These are phyloP conservation scores for Drosophila aff. DNA, from an alignment of 1,140 invertebrate genomes.

Conservation along the genomic window DNA sequence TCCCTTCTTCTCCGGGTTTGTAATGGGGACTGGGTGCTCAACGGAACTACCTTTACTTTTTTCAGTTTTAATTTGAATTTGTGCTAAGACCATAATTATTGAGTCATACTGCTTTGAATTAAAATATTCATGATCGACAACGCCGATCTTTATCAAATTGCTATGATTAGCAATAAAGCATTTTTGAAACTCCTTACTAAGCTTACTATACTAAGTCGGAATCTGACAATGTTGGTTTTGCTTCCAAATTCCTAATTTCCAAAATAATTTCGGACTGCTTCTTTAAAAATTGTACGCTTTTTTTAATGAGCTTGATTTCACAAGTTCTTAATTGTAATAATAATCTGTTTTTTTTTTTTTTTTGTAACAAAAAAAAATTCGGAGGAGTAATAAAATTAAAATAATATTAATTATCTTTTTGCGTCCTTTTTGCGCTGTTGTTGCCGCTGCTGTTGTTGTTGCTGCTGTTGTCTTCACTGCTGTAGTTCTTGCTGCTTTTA, in stretches of 20 bases:
- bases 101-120: not conserved
- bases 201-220: not conserved
- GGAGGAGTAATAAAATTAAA: too few species aligned
- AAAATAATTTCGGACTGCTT: not conserved
- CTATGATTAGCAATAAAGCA: not conserved
- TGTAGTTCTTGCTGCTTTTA: too few species aligned
- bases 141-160: not conserved
- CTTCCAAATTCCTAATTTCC: not conserved
- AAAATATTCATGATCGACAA: not conserved
- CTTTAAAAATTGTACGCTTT: not conserved
- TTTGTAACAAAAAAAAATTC: too few species aligned
- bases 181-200: not conserved
- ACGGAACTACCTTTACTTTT: not conserved
- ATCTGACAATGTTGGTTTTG: not conserved
- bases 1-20: too few species aligned
- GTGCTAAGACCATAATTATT: not conserved
- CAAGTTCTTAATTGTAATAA: too few species aligned
- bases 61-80: not conserved
- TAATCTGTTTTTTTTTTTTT: too few species aligned
- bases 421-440: too few species aligned
- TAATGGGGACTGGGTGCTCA: too few species aligned
- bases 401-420: too few species aligned
- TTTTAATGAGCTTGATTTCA: too few species aligned
- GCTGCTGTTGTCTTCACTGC: too few species aligned
- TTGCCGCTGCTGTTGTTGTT: too few species aligned